Conservation (phyloP, 2,797 vertebrate genomes). For the Dermochelys coriacea region DNA sequence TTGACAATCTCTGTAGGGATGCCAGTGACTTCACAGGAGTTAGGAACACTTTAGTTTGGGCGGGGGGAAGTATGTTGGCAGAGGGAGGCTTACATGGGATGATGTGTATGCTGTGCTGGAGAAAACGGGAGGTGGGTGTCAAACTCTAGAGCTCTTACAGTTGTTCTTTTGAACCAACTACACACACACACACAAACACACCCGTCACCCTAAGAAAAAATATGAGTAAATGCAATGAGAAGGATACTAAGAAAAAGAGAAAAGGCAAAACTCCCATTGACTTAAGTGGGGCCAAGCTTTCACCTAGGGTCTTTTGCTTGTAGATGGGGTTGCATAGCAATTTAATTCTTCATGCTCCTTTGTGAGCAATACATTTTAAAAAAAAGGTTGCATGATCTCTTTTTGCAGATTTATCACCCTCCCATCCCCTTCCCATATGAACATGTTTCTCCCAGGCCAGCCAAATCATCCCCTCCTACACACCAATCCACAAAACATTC, state of each 20-base stretch:
- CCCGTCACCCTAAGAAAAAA: not conserved
- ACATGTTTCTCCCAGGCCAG: not conserved
- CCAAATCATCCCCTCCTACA: not conserved
- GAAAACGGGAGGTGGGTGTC: not conserved
- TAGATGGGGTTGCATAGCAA: not conserved
- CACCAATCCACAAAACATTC: not conserved
- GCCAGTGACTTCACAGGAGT: not conserved
- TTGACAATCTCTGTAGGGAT: not conserved
- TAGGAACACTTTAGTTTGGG: not conserved
- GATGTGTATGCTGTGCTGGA: not conserved
- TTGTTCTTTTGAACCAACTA: not conserved
- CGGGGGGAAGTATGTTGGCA: not conserved
- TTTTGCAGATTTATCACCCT: rapidly evolving
- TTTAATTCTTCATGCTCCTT: not conserved
- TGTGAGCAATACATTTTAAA: not conserved
- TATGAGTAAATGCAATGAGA: not conserved
- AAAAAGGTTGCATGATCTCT: not conserved
- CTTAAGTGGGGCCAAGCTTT: not conserved
- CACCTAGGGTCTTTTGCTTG: not conserved
- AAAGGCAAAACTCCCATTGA: not conserved
- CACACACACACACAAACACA: not conserved
- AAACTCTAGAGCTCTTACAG: not conserved
- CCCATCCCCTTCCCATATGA: not conserved
- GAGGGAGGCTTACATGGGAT: not conserved
- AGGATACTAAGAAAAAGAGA: not conserved